phyloP scores from a whole-genome alignment of 1,140 invertebrate genomes.

The Maconellicoccus hirsutus region DNA sequence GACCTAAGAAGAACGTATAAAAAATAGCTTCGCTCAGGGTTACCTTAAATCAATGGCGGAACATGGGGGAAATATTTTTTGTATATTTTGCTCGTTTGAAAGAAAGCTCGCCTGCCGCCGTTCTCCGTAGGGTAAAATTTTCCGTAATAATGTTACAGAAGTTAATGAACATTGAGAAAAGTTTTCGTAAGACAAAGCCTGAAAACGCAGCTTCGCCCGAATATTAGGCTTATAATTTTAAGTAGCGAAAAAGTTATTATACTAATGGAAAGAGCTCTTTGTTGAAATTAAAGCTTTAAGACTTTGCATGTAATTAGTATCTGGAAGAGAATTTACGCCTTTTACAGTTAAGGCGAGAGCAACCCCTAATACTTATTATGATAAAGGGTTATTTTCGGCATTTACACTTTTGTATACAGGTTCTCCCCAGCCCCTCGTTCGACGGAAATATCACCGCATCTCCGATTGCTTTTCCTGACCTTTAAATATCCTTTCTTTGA shows the following conservation, averaged over 20 bases:
- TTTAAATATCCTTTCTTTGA: slow-evolving; percentile 14
- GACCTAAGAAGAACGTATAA: not conserved
- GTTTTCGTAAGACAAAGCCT: slow-evolving; percentile 16
- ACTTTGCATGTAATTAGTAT: slow-evolving; percentile 22
- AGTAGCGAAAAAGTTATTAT: slow-evolving; percentile 22
- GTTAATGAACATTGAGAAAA: slow-evolving; percentile 22
- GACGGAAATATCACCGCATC: slow-evolving; percentile 16
- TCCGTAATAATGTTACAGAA: slow-evolving; percentile 21
- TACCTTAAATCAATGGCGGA: not conserved
- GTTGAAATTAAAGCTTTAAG: slow-evolving; percentile 22
- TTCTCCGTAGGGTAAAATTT: slow-evolving; percentile 13
- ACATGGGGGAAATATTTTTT: not conserved
- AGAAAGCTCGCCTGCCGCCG: not conserved
- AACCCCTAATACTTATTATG: slow-evolving; percentile 21
- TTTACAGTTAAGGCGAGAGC: slow-evolving; percentile 12
- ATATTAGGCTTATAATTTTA: slow-evolving; percentile 22
- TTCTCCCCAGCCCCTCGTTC: not conserved
- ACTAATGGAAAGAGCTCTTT: slow-evolving; percentile 22
- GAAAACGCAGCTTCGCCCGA: slow-evolving; percentile 17
- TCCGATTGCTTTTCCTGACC: not conserved
- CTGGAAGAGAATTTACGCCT: slow-evolving; percentile 20
- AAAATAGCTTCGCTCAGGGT: not conserved
- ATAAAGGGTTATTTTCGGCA: slow-evolving; percentile 22
- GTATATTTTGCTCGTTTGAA: not conserved
- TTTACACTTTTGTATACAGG: slow-evolving; percentile 16